These are phyloP conservation scores for Drosophila tanythrix DNA, from an alignment of 2,888 invertebrate genomes.

Conservation along the genomic window DNA sequence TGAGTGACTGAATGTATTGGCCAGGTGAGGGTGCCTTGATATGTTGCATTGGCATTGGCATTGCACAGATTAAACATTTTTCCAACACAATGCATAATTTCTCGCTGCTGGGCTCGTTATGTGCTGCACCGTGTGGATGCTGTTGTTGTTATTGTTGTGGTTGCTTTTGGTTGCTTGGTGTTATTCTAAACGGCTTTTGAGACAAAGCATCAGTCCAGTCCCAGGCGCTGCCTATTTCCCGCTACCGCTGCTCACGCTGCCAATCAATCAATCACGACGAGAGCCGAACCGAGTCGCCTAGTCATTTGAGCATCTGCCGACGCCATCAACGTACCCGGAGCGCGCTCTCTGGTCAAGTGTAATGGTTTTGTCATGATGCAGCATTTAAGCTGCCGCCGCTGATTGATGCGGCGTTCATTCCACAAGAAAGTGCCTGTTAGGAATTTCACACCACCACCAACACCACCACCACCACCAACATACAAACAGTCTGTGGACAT, in stretches of 20 bases:
- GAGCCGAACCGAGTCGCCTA: conserved; percentile 63
- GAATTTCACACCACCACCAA: conserved; percentile 72
- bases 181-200: conserved; percentile 81
- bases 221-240: conserved; percentile 35
- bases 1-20: conserved; percentile 22
- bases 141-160: conserved; percentile 20
- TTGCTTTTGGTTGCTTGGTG: conserved; percentile 54
- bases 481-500: conserved; percentile 65
- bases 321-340: conserved; percentile 47
- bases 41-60: conserved; percentile 55
- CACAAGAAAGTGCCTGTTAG: conserved; percentile 68
- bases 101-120: conserved; percentile 72
- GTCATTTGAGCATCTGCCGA: conserved; percentile 81
- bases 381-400: conserved; percentile 81
- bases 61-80: conserved; percentile 69
- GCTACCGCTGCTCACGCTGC: conserved; percentile 77
- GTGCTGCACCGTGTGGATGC: conserved; percentile 28
- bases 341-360: conserved; percentile 74
- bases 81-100: conserved; percentile 75
- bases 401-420: conserved; percentile 71
- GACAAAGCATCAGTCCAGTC: conserved; percentile 65
- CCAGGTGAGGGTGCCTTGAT: conserved; percentile 60
- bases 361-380: conserved; percentile 84
- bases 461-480: conserved; percentile 21
- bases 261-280: conserved; percentile 81